phyloP scores from a whole-genome alignment of 2,888 invertebrate genomes.

The Eledona agricola region DNA sequence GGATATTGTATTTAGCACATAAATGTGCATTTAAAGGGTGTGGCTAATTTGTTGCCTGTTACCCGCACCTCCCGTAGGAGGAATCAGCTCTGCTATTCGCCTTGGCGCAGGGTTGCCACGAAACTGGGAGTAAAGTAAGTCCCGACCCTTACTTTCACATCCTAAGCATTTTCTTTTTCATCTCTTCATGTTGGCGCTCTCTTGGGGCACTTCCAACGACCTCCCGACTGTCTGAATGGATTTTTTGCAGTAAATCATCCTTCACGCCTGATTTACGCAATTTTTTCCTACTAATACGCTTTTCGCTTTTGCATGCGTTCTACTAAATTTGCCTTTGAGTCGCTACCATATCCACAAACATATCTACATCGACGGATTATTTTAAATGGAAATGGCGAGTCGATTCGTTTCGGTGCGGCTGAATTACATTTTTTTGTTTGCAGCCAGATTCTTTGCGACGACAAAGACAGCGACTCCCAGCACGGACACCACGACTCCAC shows the following conservation, averaged over 20 bases:
- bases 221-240: constrained; percentile 1
- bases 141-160: constrained; percentile 58
- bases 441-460: constrained; percentile 76
- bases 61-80: constrained; percentile 64
- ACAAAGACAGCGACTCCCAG: constrained; percentile 67
- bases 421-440: too few relatives aligned
- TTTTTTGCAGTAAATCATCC: constrained; percentile 13
- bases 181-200: constrained; percentile 10
- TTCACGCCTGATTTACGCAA: background rate
- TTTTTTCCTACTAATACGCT: constrained; percentile 1
- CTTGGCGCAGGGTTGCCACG: constrained; percentile 93
- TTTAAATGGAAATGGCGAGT: too few relatives aligned
- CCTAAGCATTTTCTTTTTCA: constrained; percentile 38
- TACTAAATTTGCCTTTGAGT: background rate
- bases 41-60: constrained; percentile 65
- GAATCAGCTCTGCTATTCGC: constrained; percentile 84
- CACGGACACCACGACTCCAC: constrained; percentile 66
- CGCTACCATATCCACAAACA: constrained; percentile 12
- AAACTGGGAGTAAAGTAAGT: constrained; percentile 97
- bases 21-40: constrained; percentile 52
- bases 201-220: background rate
- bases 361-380: too few relatives aligned
- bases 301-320: constrained; percentile 3
- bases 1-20: constrained; percentile 33
- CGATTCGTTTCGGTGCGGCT: too few relatives aligned